Base-by-base conservation (phyloP, 1,140 invertebrate genomes). In the Drosophila busckii region DNA sequence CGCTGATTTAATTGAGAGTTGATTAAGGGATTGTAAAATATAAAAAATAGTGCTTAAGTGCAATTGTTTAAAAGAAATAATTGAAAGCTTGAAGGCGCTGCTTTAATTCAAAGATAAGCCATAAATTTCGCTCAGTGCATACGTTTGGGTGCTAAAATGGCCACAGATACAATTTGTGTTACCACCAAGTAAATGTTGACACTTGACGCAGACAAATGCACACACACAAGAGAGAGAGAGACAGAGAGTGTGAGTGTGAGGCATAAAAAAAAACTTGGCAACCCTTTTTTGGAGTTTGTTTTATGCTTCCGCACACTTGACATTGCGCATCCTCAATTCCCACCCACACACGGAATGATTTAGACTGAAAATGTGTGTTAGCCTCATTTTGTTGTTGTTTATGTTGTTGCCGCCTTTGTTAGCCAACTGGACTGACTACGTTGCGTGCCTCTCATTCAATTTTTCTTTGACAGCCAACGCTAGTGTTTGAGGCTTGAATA, bases 141-240 rank as follows among this genome's bases (percentile, higher is more conserved):
- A 44, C 20, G 70, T 63, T 54, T 70, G 55, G 45, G 41, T 61
- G 61, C 17, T 32, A 56, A 82, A 71, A 82, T 67, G 76, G 65
- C 65, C 75, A 59, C 75, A 82, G 60, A 71, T 67, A 82, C 75
- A 82, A 75, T 82, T 82, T 82, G 75, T 82, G 75, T 70, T 82
- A 62, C 71, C 75, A 82, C 55, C 69, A 59, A 82, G 75, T 82
- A 82, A 82, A 82, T 82, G 75, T 82, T 82, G 75, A 83, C 70
- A 82, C 75, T 82, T 82, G 76, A 70, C 76, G 75, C 66, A 70
- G 76, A 82, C 75, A 82, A 83, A 82, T 82, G 82, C 38, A 58
- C 29, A 64, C 26, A 26, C 10, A 38, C 28, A 4, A 28, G 22
- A 10, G 12, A 44, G n/a, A 16, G 10, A 3, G 31, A 25, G 13